Conservation (phyloP, 1,140 invertebrate genomes). For the Drosophila mayri region DNA sequence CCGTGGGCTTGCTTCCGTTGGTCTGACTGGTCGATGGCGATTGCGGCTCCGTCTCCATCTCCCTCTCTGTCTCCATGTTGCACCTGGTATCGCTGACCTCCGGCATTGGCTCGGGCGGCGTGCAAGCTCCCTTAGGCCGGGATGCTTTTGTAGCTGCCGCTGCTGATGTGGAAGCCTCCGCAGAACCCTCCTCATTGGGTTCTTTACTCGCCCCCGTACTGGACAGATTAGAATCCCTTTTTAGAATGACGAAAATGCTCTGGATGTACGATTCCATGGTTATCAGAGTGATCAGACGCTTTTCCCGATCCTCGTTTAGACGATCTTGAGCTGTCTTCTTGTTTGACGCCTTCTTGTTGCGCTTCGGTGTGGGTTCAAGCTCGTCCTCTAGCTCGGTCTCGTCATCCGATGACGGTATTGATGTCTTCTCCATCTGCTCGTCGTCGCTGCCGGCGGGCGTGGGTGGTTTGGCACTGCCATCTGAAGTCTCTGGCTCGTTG, state of each 20-base stretch:
- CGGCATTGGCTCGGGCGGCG: conserved; percentile 55
- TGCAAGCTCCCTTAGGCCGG: conserved; percentile 55
- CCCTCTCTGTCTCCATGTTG: conserved; percentile 53
- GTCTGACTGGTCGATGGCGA: conserved; percentile 30
- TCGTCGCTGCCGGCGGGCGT: conserved; percentile 49
- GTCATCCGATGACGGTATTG: conserved; percentile 66
- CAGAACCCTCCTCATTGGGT: conserved; percentile 43
- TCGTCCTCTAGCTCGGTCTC: conserved; percentile 74
- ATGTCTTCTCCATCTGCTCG: conserved; percentile 61
- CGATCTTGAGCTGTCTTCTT: conserved; percentile 81
- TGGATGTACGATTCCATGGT: conserved; percentile 83
- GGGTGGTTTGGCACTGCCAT: conserved; percentile 30
- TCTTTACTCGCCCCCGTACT: conserved; percentile 31
- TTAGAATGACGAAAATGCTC: conserved; percentile 74
- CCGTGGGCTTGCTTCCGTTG: conserved; percentile 38
- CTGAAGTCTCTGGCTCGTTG: conserved; percentile 5
- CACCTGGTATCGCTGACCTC: conserved; percentile 33
- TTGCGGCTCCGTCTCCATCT: conserved; percentile 43
- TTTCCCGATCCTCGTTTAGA: conserved; percentile 71
- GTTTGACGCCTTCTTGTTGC: conserved; percentile 62
- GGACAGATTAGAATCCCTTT: conserved; percentile 56
- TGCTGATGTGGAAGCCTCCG: conserved; percentile 65
- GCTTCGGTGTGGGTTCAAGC: conserved; percentile 69
- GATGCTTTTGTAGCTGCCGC: conserved; percentile 33
- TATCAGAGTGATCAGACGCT: conserved; percentile 64